A percentile compares a stretch with the other conserved stretches of the same genome.
Conservation (phyloP, 1,140 invertebrate genomes). For the Drosophila rufa region DNA sequence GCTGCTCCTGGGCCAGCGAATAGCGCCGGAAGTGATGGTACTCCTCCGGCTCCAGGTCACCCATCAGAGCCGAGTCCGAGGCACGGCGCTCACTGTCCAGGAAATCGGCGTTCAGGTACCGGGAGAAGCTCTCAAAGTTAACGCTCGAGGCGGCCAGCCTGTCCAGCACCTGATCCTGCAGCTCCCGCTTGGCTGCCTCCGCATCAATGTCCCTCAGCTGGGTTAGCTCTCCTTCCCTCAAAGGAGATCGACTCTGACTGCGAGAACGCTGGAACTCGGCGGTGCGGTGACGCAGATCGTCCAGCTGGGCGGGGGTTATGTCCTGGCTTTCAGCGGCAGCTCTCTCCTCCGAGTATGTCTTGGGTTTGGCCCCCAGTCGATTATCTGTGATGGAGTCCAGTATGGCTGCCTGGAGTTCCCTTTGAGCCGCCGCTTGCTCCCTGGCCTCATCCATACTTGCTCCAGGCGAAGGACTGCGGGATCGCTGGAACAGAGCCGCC, state of each 20-base stretch:
- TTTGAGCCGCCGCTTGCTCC: conserved; percentile 49
- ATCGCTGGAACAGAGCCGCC: conserved; percentile 50
- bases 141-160: conserved; percentile 61
- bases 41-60: conserved; percentile 74
- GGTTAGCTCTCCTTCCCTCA: conserved; percentile 35
- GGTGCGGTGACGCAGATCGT: conserved; percentile 68
- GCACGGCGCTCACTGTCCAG: conserved; percentile 75
- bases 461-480: conserved; percentile 59
- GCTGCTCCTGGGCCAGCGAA: conserved; percentile 76
- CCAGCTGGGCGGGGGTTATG: conserved; percentile 43
- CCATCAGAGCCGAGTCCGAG: conserved; percentile 75
- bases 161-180: conserved; percentile 70
- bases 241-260: conserved; percentile 75
- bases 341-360: conserved; percentile 57
- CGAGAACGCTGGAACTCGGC: conserved; percentile 76
- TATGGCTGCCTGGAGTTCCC: conserved; percentile 67
- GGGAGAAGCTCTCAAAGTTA: conserved; percentile 75
- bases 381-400: conserved; percentile 62
- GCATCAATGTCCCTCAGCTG: conserved; percentile 56
- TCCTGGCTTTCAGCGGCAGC: conserved; percentile 22
- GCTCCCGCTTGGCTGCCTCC: conserved; percentile 60
- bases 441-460: conserved; percentile 23
- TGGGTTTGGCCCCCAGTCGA: conserved; percentile 71
- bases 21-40: conserved; percentile 81
- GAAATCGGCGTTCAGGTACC: conserved; percentile 72